These are phyloP conservation scores for Leucosticte australis DNA, from an alignment of 2,113 vertebrate species.

Conservation along the genomic window DNA sequence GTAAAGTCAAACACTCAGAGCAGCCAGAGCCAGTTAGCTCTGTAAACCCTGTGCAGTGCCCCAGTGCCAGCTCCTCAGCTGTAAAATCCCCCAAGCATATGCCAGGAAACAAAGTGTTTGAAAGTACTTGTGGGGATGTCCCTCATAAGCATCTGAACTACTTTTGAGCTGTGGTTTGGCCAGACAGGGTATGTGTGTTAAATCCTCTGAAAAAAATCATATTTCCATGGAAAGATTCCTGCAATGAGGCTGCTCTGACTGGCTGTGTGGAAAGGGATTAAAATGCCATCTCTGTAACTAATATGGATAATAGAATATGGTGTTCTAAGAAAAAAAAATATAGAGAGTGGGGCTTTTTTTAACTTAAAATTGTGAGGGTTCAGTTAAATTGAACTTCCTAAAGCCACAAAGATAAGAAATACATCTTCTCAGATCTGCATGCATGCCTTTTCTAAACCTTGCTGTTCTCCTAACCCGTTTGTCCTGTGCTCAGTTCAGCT, in stretches of 20 bases:
- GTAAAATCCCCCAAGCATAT: neutral
- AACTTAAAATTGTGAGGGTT: neutral
- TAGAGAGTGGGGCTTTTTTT: neutral
- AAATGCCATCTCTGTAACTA: neutral
- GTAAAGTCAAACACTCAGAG: neutral
- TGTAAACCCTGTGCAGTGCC: neutral
- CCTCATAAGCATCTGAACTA: neutral
- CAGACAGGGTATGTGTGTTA: neutral
- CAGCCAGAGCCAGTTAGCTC: neutral
- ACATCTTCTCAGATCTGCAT: neutral
- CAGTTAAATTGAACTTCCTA: neutral
- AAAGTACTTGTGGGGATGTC: neutral
- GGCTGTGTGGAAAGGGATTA: neutral
- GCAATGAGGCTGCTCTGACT: neutral
- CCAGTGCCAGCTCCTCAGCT: neutral
- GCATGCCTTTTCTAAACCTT: neutral
- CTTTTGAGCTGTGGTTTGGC: neutral
- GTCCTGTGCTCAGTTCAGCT: neutral
- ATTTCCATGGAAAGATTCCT: neutral
- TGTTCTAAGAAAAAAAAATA: neutral
- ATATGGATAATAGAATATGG: neutral
- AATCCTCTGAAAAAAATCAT: neutral
- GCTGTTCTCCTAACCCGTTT: neutral
- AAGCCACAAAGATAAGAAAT: neutral
- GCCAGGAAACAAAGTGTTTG: neutral